Conservation (phyloP, 1,140 invertebrate genomes). For the Conus ventricosus region DNA sequence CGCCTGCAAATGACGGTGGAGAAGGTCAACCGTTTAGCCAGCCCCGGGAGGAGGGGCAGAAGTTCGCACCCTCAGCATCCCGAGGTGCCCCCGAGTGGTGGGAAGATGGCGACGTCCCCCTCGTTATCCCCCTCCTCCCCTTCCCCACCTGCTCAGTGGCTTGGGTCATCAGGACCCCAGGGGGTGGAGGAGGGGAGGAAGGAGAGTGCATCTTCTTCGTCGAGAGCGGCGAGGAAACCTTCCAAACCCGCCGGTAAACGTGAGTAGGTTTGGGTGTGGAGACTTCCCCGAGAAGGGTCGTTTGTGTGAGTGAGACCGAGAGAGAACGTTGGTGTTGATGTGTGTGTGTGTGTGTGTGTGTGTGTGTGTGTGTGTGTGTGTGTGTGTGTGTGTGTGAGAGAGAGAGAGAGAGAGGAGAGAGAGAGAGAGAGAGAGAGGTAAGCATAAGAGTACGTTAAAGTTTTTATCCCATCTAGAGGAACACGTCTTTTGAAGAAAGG, state of each 20-base stretch:
- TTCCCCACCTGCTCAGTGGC: background rate
- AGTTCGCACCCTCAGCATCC: background rate
- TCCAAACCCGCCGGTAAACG: conserved; percentile 48
- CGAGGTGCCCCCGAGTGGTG: background rate
- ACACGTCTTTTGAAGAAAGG: too few relatives aligned
- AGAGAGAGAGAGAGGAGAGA: too few relatives aligned
- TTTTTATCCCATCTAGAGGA: too few relatives aligned
- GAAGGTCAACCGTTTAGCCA: background rate
- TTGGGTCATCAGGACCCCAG: background rate
- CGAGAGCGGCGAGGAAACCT: conserved; percentile 51
- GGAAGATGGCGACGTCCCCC: background rate
- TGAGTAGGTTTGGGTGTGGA: background rate
- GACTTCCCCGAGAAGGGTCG: background rate
- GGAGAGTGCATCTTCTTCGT: conserved; percentile 51
- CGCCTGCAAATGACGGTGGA: conserved; percentile 27
- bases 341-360: background rate
- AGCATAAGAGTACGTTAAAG: too few relatives aligned
- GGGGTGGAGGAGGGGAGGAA: conserved; percentile 52
- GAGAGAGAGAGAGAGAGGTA: too few relatives aligned
- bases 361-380: conserved; percentile 8
- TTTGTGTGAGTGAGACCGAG: background rate
- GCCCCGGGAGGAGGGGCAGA: background rate
- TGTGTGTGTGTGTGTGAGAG: background rate
- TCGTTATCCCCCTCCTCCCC: background rate
- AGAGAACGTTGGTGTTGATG: background rate